phyloP scores from a whole-genome alignment of 2,888 invertebrate genomes.

The Andricus quercusramuli region DNA sequence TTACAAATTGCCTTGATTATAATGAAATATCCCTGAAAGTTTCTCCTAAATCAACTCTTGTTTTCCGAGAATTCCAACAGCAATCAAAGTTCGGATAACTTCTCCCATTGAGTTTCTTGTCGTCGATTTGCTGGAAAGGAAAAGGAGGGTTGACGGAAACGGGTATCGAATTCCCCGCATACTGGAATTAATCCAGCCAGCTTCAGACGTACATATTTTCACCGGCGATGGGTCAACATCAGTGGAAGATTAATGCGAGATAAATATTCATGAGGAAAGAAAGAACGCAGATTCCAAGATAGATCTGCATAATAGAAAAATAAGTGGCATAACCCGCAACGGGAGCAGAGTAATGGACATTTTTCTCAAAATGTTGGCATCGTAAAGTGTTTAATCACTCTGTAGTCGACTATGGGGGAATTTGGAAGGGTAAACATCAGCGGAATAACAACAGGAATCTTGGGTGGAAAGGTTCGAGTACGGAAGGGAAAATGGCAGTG shows the following conservation, averaged over 20 bases:
- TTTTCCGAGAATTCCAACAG: conserved; percentile 16
- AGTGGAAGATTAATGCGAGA: conserved; percentile 11
- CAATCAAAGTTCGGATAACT: conserved; percentile 17
- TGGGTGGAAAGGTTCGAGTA: conserved; percentile 2
- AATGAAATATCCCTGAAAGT: conserved; percentile 2
- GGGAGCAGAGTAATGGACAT: conserved; percentile 10
- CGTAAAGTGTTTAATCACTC: conserved; percentile 18
- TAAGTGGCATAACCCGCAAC: conserved; percentile 9
- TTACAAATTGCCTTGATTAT: conserved; percentile 5
- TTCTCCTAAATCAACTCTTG: conserved; percentile 11
- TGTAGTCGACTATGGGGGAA: neutral
- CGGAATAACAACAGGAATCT: conserved; percentile 22
- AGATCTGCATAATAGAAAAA: conserved; percentile 22
- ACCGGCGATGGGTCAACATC: neutral
- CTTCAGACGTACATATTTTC: conserved; percentile 1
- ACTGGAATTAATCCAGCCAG: conserved; percentile 12
- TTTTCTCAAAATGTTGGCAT: conserved; percentile 15
- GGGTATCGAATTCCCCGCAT: conserved; percentile 15
- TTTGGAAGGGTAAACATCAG: conserved; percentile 22
- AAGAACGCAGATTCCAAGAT: conserved; percentile 9
- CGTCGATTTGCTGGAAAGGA: conserved; percentile 17
- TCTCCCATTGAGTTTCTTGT: conserved; percentile 29
- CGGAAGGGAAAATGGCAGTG: conserved; percentile 56
- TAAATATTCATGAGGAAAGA: conserved; percentile 17
- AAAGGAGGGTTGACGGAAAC: conserved; percentile 12